A percentile compares a stretch with the other conserved stretches of the same genome.
Evolutionary conservation across 1,140 invertebrate species (phyloP).

Genomic region (Pararge aegeria): DNA sequence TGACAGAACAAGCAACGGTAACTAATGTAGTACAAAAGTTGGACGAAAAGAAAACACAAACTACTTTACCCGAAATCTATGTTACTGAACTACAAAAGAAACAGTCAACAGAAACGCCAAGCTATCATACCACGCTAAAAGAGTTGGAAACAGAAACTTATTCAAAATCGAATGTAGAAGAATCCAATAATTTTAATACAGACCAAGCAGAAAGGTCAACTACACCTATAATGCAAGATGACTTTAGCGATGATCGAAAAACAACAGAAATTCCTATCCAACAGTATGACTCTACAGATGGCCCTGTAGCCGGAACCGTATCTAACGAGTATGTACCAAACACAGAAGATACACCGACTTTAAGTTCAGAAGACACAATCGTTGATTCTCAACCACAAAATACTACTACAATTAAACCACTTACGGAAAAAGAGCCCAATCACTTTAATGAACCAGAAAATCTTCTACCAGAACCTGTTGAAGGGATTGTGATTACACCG

Average conservation of each 20-base stretch:
- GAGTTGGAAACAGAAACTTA: not conserved
- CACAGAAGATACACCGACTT: not conserved
- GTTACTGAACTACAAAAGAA: not conserved
- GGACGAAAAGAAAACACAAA: not conserved
- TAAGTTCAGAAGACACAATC: not conserved
- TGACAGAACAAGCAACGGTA: not conserved
- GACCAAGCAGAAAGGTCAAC: not conserved
- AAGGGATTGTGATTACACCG: constrained; percentile 6
- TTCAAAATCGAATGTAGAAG: not conserved
- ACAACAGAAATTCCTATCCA: not conserved
- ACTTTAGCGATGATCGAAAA: not conserved
- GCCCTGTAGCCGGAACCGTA: not conserved
- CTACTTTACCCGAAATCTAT: not conserved
- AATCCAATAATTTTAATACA: not conserved
- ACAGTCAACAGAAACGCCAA: not conserved
- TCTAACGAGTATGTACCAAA: not conserved
- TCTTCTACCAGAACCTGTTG: not conserved
- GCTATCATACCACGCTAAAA: not conserved
- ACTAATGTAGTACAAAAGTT: not conserved
- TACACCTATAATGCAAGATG: not conserved
- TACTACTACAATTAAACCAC: not conserved
- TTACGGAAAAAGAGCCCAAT: not conserved
- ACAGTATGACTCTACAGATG: not conserved
- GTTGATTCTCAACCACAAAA: not conserved
- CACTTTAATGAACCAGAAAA: constrained; percentile 11